Evolutionary conservation across 2,797 vertebrate genomes (phyloP), one percentile per base, ranked within the genome.

Genomic region (Adrianichthys oophorus): DNA sequence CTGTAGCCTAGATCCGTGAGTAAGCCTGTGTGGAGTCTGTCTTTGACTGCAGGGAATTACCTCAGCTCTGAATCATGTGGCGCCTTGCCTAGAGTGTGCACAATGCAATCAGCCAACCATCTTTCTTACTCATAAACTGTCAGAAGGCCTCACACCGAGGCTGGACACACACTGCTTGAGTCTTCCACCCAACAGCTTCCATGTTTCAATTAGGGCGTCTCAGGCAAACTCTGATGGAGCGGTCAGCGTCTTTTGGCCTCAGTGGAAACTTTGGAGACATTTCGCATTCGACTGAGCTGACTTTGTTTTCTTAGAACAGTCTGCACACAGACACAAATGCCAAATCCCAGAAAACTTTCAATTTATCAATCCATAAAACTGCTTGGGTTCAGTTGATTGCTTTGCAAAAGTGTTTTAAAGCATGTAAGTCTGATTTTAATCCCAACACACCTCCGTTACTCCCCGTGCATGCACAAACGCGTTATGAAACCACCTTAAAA

Each of bases 61-160:
- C 85, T 91, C 87, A 91, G 77, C 83, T 47, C 74, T 62, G 78
- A 89, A 78, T 86, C 87, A 88, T 85, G 82, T 81, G 80, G 77
- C 79, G 52, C 71, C 53, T 59, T 68, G 85, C 83, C 85, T 52
- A 57, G 65, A 79, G 78, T 73, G 82, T 77, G 80, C 80, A 85
- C 79, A 78, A 69, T 59, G 83, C 82, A 84, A 85, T 88, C 84
- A 83, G 55, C 62, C 74, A 68, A 72, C 80, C 81, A 78, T 85
- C 77, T 54, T 74, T 86, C 81, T 85, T 69, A 43, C 80, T 85
- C 76, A 80, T 71, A 84, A 84, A 83, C 72, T 76, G 79, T 87
- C 83, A 76, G 76, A 78, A 74, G 78, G 81, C 68, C 84, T 82
- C 80, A 80, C 75, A 80, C 71, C 48, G 56, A 66, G 72, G 62